These are phyloP conservation scores for Volucella bombylans DNA, from an alignment of 2,888 invertebrate genomes.

Conservation along the genomic window DNA sequence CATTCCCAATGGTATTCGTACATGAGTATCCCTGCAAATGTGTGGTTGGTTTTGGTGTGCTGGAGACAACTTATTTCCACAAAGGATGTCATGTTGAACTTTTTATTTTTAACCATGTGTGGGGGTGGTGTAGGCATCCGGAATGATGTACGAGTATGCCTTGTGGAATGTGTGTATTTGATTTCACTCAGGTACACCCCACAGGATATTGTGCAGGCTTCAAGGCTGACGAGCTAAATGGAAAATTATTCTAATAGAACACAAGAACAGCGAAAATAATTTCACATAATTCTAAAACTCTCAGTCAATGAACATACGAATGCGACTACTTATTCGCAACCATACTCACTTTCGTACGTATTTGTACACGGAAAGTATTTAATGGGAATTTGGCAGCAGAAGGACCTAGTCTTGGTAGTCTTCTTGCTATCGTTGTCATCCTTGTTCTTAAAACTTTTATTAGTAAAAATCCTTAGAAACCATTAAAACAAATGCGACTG, in stretches of 20 bases:
- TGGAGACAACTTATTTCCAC: constrained; percentile 20
- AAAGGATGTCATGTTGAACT: constrained; percentile 32
- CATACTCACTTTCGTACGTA: background rate
- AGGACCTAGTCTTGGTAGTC: constrained; percentile 12
- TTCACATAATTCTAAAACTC: constrained; percentile 53
- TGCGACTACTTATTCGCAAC: too few relatives aligned
- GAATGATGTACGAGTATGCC: too few relatives aligned
- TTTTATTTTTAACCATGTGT: constrained; percentile 13
- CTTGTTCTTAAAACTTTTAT: constrained; percentile 53
- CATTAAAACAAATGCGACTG: constrained; percentile 33
- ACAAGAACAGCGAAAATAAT: constrained; percentile 37
- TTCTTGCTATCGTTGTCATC: too few relatives aligned
- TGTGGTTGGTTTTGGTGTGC: constrained; percentile 21
- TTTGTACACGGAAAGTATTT: constrained; percentile 26
- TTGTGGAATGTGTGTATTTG: constrained; percentile 4
- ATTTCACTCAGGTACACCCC: constrained; percentile 31
- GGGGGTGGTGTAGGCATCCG: too few relatives aligned
- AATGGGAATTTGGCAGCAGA: constrained; percentile 34
- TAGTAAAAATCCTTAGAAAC: constrained; percentile 40
- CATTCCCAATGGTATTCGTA: too few relatives aligned
- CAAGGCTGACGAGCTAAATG: constrained; percentile 34
- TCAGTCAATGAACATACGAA: constrained; percentile 4
- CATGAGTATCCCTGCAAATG: constrained; percentile 1
- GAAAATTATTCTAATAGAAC: constrained; percentile 54
- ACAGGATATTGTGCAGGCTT: constrained; percentile 1